phyloP scores from a whole-genome alignment of 2,113 vertebrate species.

The Sinocyclocheilus anshuiensis region DNA sequence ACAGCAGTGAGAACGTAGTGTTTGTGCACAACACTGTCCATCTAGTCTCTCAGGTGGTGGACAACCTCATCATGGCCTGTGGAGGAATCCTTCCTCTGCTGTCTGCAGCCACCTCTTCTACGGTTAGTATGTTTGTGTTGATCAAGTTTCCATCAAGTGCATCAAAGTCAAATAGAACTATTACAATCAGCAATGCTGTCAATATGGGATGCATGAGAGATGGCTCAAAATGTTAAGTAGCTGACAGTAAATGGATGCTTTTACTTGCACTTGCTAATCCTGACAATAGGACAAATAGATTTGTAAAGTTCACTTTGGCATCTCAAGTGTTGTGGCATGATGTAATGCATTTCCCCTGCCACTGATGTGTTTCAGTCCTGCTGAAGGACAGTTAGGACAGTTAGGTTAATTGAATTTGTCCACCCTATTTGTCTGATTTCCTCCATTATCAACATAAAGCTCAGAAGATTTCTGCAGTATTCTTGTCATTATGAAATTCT shows the following conservation, averaged over 20 bases:
- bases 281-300: background rate
- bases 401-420: background rate
- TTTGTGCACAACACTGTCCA: slow-evolving; percentile 99
- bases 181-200: background rate
- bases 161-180: background rate
- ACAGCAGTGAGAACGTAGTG: slow-evolving; percentile 94
- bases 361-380: background rate
- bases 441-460: background rate
- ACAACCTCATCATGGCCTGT: slow-evolving; percentile 98
- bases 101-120: slow-evolving; percentile 93
- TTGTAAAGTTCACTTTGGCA: too few species aligned
- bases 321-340: background rate
- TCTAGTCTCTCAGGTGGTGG: slow-evolving; percentile 96
- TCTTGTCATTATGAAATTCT: background rate
- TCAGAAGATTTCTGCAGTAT: background rate
- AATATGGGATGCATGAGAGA: background rate
- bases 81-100: slow-evolving; percentile 96
- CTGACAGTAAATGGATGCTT: background rate
- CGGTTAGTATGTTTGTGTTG: slow-evolving; percentile 78
- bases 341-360: background rate
- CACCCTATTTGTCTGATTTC: background rate
- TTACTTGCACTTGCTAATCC: background rate
- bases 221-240: background rate
- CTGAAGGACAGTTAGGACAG: background rate
- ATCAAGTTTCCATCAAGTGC: background rate